These are phyloP conservation scores for Bellardia bayeri DNA, from an alignment of 2,888 invertebrate genomes.

Conservation along the genomic window DNA sequence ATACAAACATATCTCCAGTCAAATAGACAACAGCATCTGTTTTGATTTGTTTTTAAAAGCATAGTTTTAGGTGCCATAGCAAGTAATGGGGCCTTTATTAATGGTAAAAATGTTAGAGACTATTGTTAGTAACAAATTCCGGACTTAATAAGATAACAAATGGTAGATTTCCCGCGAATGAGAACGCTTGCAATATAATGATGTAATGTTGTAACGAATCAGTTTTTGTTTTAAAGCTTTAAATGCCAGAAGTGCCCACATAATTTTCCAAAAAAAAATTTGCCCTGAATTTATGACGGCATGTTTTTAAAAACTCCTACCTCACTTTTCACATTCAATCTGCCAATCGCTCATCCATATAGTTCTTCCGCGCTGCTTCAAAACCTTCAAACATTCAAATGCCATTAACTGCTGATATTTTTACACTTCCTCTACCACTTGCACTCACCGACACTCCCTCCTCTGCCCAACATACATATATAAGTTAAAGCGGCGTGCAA, in stretches of 20 bases:
- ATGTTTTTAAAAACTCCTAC: not conserved
- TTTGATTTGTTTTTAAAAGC: too few species aligned
- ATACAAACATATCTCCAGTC: slow-evolving; percentile 6
- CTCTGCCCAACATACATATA: not conserved
- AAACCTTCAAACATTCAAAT: slow-evolving; percentile 69
- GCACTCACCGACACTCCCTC: not conserved
- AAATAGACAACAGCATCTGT: not conserved
- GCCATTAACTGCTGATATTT: slow-evolving; percentile 67
- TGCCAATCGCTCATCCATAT: not conserved
- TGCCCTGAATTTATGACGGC: not conserved
- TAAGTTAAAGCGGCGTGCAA: not conserved
- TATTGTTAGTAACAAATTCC: too few species aligned
- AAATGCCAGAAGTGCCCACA: too few species aligned
- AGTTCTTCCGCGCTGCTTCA: not conserved
- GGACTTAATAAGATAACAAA: too few species aligned
- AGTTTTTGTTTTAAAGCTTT: too few species aligned
- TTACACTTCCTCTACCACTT: slow-evolving; percentile 11
- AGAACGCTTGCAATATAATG: too few species aligned
- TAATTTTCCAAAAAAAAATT: too few species aligned
- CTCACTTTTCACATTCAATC: not conserved
- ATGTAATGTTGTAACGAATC: too few species aligned
- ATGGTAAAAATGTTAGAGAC: too few species aligned
- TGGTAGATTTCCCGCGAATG: too few species aligned
- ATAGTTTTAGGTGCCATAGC: too few species aligned
- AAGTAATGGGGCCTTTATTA: too few species aligned